Percentiles rank a stretch among this genome's conserved stretches.
Conservation (phyloP, 2,888 invertebrate genomes). For the Octodonta nipae region DNA sequence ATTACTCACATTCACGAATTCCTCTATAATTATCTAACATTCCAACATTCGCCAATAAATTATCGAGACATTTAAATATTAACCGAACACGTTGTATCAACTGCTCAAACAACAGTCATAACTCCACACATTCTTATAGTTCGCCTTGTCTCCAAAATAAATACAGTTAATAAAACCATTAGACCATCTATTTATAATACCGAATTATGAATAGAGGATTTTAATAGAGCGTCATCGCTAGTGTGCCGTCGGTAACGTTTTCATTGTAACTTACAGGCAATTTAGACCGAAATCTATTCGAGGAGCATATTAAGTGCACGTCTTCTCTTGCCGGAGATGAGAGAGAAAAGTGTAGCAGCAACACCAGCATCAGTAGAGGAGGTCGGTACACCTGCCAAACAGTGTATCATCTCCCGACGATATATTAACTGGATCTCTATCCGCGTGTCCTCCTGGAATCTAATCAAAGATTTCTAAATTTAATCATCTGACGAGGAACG, state of each 20-base stretch:
- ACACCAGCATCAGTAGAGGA: too few relatives aligned
- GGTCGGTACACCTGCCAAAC: conserved; percentile 27
- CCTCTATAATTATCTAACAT: too few relatives aligned
- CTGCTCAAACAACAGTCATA: too few relatives aligned
- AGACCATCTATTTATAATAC: not conserved
- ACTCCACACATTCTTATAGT: too few relatives aligned
- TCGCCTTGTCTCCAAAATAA: too few relatives aligned
- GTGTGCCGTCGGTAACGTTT: conserved; percentile 10
- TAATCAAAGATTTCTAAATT: conserved; percentile 29
- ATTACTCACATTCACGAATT: too few relatives aligned
- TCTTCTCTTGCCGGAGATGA: too few relatives aligned
- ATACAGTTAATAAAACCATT: too few relatives aligned
- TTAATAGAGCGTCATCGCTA: conserved; percentile 2
- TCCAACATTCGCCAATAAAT: too few relatives aligned
- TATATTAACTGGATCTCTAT: conserved; percentile 16
- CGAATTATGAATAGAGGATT: not conserved
- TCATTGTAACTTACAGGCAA: conserved; percentile 16
- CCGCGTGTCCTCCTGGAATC: conserved; percentile 25
- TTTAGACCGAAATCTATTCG: conserved; percentile 17
- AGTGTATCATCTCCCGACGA: conserved; percentile 21
- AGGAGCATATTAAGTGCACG: conserved; percentile 14
- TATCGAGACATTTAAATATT: too few relatives aligned
- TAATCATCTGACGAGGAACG: conserved; percentile 13
- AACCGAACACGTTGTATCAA: too few relatives aligned
- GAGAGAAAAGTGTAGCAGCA: too few relatives aligned